Percentiles rank a stretch among this genome's conserved stretches.
Conservation (phyloP, 2,888 invertebrate genomes). For the Blastobasis lacticolella region DNA sequence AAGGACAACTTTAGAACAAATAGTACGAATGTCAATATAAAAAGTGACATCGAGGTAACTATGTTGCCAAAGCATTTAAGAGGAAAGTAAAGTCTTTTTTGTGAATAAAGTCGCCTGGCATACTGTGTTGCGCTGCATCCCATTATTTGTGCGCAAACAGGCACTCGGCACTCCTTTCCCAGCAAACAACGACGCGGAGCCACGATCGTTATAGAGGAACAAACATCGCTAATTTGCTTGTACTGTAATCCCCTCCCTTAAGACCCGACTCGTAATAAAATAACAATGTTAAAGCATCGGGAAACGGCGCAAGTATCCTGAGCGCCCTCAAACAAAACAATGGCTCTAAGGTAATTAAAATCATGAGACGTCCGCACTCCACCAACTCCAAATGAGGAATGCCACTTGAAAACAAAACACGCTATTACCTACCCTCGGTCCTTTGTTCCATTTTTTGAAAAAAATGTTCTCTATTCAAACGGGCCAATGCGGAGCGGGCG, state of each 20-base stretch:
- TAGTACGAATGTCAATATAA: too few relatives aligned
- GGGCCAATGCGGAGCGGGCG: conserved; percentile 67
- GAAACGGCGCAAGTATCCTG: conserved; percentile 49
- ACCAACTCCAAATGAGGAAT: conserved; percentile 55
- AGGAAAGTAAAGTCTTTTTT: too few relatives aligned
- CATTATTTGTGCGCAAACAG: conserved; percentile 26
- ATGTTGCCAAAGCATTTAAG: too few relatives aligned
- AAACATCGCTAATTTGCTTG: conserved; percentile 64
- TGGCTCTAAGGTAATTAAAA: conserved; percentile 62
- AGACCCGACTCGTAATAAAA: conserved; percentile 49
- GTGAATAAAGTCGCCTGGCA: too few relatives aligned
- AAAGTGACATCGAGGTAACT: too few relatives aligned
- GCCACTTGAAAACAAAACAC: conserved; percentile 71
- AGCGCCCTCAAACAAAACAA: conserved; percentile 50
- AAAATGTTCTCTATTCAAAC: conserved; percentile 67
- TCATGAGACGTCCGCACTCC: conserved; percentile 56
- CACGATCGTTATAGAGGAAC: conserved; percentile 42
- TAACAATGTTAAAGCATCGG: conserved; percentile 62
- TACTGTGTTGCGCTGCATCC: background rate
- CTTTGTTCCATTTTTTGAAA: conserved; percentile 63
- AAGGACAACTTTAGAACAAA: too few relatives aligned
- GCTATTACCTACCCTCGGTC: conserved; percentile 66
- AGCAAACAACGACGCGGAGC: conserved; percentile 35
- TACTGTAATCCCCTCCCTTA: conserved; percentile 44
- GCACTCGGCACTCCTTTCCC: conserved; percentile 25